Base-by-base conservation (phyloP, 2,888 invertebrate species). In the Trissoscelio sp. region DNA sequence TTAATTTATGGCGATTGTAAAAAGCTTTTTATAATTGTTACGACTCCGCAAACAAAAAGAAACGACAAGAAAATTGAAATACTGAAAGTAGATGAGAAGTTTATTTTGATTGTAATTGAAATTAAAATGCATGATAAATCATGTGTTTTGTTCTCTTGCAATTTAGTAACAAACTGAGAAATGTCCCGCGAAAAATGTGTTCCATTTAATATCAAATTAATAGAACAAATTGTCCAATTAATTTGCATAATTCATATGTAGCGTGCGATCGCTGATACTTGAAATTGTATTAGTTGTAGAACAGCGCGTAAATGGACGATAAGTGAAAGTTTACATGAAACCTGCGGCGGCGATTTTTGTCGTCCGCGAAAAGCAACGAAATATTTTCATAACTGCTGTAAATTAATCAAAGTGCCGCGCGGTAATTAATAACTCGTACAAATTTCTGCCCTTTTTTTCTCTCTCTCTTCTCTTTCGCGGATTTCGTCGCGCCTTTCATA, bases 1-100 rank as follows among this genome's bases (percentile, higher is more conserved):
- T 75, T 75, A 66, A 75, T 66, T 66, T 75, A 66, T 66, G 58
- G 37, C 55, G 39, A 75, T 46, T 66, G 48, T 75, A 48, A 66
- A 75, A 46, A 64, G 55, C 4, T 18, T 55, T 57, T 46, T 57
- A 34, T 66, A 48, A 46, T 48, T 57, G 48, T 58, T 66, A 51
- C n/a, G 28, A 55, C 44, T 51, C 39, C 0, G 22, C 28, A 18
- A 34, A 46, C 14, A 60, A 24, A 20, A 39, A 44, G 2, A 12
- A 14, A 28, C 11, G 3, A 48, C 12, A 24, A n/a, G 51, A 51
- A 51, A 24, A 24, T 44, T 16, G 16, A 42, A 24, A 12, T n/a
- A 28, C 24, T 22, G 48, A 48, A 48, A 48, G 48, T 22, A n/a
- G 6, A 7, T 3, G 31, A 6, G 4, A 9, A 9, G 1, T 31